These are phyloP conservation scores for Drosophila sucinea DNA, from an alignment of 1,140 invertebrate genomes.

Conservation along the genomic window DNA sequence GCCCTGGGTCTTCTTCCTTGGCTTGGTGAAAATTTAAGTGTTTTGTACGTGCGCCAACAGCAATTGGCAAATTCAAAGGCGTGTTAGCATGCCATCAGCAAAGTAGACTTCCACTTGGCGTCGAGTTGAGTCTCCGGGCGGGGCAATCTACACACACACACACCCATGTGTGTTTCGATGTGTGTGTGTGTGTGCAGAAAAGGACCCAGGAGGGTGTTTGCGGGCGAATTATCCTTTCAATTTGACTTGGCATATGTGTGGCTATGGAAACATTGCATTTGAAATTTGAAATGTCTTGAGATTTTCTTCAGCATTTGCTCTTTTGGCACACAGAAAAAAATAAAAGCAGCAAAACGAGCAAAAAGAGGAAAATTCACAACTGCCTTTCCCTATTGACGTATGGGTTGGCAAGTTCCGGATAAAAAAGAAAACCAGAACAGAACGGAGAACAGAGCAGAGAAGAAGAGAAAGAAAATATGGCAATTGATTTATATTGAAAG, in stretches of 20 bases:
- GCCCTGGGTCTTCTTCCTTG: conserved; percentile 45
- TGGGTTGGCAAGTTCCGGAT: conserved; percentile 60
- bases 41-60: conserved; percentile 82
- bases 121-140: conserved; percentile 34
- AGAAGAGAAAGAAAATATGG: conserved; percentile 47
- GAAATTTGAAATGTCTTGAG: conserved; percentile 82
- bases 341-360: background rate
- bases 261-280: conserved; percentile 70
- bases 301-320: conserved; percentile 42
- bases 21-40: conserved; percentile 82
- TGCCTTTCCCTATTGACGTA: conserved; percentile 68
- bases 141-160: conserved; percentile 17
- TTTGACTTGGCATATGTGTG: conserved; percentile 83
- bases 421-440: background rate
- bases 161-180: background rate
- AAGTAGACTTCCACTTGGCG: conserved; percentile 48
- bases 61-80: conserved; percentile 83
- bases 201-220: conserved; percentile 79
- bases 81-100: conserved; percentile 81
- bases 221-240: conserved; percentile 83
- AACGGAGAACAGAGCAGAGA: background rate
- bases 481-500: conserved; percentile 79
- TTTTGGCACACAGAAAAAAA: conserved; percentile 17
- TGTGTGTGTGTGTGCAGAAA: conserved; percentile 1
- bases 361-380: conserved; percentile 6